Base-by-base conservation (phyloP, 2,888 invertebrate genomes). In the Nomada ruficornis region DNA sequence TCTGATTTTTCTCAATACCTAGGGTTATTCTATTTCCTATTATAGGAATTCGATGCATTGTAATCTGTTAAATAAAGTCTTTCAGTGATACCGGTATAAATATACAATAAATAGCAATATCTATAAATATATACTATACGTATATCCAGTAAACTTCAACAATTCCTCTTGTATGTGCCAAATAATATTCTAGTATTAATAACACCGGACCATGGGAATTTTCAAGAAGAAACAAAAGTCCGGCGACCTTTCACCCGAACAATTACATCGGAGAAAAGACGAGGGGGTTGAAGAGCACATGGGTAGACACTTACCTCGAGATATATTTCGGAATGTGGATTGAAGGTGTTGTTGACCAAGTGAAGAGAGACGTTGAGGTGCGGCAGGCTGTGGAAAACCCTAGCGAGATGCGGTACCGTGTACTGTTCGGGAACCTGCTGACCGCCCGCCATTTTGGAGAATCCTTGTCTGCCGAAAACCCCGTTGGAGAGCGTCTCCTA, bases 331-430 rank as follows among this genome's bases (percentile, higher is more conserved):
- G 98, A 98, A 91, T 97, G 96, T 65, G 98, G 98, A 92, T 98
- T 97, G 94, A 98, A 98, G 85, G 98, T 98, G 93, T 96, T 97
- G 94, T 98, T 98, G 94, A 98, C 98, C 90, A 96, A 96, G 93
- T 98, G 97, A 92, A 98, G 96, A 90, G 97, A 97, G 92, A 98
- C 97, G 94, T 98, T 98, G 94, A 98, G 96, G 95, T 98, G 98
- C 85, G 98, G 98, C 95, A 98, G 95, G 91, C 96, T 95, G 94
- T 98, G 98, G 94, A 98, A 96, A 94, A 98, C 96, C 94, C 96
- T 96, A 92, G 98, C 97, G 94, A 98, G 96, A 93, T 96, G 96
- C 94, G 98, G 97, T 95, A 97, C 96, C 95, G 96, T 96, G 95
- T 97, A 98, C 92, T 96, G 96, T 95, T 97, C 97, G 89, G 93